Conservation (phyloP, 2,888 invertebrate species). For the Himalopsyche anomala region DNA sequence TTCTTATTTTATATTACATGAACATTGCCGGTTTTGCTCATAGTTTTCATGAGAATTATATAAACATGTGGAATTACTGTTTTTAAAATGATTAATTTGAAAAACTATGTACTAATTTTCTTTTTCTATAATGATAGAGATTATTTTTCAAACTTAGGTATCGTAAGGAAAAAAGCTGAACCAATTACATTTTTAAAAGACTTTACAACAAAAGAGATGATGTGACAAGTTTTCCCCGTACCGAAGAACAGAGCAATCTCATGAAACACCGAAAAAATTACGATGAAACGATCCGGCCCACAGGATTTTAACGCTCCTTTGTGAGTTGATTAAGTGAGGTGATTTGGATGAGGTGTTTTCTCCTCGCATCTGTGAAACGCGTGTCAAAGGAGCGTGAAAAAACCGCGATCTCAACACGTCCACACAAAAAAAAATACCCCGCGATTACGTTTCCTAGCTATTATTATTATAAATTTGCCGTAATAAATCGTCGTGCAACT, state of each 20-base stretch:
- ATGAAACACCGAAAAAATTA: not conserved
- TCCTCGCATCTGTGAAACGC: not conserved
- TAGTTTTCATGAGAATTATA: too few relatives aligned
- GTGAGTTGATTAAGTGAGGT: conserved; percentile 40
- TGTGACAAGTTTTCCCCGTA: not conserved
- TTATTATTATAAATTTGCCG: conserved; percentile 25
- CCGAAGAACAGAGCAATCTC: conserved; percentile 24
- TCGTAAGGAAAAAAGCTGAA: too few relatives aligned
- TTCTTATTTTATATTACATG: too few relatives aligned
- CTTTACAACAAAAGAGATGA: not conserved
- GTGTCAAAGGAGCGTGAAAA: conserved; percentile 19
- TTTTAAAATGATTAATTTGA: too few relatives aligned
- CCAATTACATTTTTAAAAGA: too few relatives aligned
- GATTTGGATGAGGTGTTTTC: conserved; percentile 19
- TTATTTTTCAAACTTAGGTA: too few relatives aligned
- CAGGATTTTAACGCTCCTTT: conserved; percentile 31
- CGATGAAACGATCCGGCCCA: conserved; percentile 13
- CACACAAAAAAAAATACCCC: not conserved
- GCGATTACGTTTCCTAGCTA: not conserved
- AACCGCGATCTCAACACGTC: not conserved
- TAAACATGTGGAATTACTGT: too few relatives aligned
- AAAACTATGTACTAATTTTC: too few relatives aligned
- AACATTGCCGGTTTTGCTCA: too few relatives aligned
- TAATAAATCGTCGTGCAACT: conserved; percentile 5
- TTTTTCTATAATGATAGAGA: too few relatives aligned